These are phyloP conservation scores for Drosophila eugracilis DNA, from an alignment of 1,140 invertebrate genomes.

Conservation along the genomic window DNA sequence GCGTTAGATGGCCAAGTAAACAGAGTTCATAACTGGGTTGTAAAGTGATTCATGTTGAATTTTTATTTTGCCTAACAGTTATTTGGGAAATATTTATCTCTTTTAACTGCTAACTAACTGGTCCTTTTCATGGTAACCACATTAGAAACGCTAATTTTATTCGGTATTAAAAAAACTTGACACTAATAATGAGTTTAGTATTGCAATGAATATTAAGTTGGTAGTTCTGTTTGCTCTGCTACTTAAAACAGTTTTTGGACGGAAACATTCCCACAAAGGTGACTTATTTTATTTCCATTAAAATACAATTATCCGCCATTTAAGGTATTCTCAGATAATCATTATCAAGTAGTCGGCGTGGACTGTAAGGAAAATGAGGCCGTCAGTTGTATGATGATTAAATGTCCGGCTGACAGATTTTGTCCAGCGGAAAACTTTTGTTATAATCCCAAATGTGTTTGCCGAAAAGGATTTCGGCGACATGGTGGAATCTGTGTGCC, in stretches of 20 bases:
- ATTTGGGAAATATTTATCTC: too few species aligned
- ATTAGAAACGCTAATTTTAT: background rate
- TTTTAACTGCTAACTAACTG: background rate
- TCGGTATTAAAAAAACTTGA: background rate
- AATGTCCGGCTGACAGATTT: conserved; percentile 12
- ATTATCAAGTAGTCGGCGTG: conserved; percentile 45
- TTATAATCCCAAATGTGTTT: conserved; percentile 60
- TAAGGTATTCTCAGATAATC: conserved; percentile 12
- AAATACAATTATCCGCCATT: background rate
- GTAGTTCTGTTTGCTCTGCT: background rate
- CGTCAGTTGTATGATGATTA: conserved; percentile 53
- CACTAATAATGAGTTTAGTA: background rate
- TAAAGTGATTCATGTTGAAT: background rate
- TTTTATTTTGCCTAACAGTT: too few species aligned
- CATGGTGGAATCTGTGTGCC: conserved; percentile 20
- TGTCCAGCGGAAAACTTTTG: conserved; percentile 53
- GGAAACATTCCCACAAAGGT: background rate
- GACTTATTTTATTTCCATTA: background rate
- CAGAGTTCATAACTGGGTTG: conserved; percentile 2
- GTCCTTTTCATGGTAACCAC: too few species aligned
- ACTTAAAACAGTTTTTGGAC: background rate
- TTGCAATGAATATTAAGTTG: background rate
- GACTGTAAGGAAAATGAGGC: conserved; percentile 39
- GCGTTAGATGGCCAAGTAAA: conserved; percentile 10
- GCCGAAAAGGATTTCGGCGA: conserved; percentile 46